Evolutionary conservation across 2,797 vertebrate genomes (phyloP), one percentile per base, ranked within the genome.

Genomic region (Clamator glandarius): DNA sequence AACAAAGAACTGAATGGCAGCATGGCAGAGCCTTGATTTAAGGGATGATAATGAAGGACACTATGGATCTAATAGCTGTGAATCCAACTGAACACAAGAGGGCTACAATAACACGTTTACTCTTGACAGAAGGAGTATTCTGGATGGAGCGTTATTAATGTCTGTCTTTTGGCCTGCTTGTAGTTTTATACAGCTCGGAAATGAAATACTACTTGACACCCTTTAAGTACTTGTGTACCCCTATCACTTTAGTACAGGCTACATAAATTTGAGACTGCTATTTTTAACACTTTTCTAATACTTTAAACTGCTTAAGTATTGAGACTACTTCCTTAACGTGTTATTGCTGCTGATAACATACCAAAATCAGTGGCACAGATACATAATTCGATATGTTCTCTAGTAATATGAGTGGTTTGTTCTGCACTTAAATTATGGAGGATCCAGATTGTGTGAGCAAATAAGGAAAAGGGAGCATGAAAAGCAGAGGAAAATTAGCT

Each of bases 1-100:
- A 26, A 31, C 35, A 50, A 67, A 74, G 54, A 74, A 36, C 15
- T 28, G 57, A 28, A 31, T 57, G 33, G 17, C 52, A 46, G 31
- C 13, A n/a, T 33, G 58, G n/a, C 55, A 77, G 59, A 66, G 59
- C 35, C 16, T 52, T 55, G 25, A 31, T 69, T 75, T 58, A 54
- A 64, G 48, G 39, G 17, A 15, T 36, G 5, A 1, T 28, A 29
- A 51, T 21, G 58, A 51, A 54, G 50, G 46, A 67, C 12, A 2
- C 16, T 57, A 25, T 54, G 39, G 36, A 28, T 93, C 17, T 24
- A 58, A 31, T 5, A 80, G 93, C 72, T 92, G 51, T 93, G 95
- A 83, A 91, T 92, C 55, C 55, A 31, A 20, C 33, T 84, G 96
- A 96, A 96, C 96, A 96, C 96, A 95, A 91, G 96, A 87, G 96